Conservation (phyloP, 2,797 vertebrate genomes). For the Oreonectes daqikongensis region DNA sequence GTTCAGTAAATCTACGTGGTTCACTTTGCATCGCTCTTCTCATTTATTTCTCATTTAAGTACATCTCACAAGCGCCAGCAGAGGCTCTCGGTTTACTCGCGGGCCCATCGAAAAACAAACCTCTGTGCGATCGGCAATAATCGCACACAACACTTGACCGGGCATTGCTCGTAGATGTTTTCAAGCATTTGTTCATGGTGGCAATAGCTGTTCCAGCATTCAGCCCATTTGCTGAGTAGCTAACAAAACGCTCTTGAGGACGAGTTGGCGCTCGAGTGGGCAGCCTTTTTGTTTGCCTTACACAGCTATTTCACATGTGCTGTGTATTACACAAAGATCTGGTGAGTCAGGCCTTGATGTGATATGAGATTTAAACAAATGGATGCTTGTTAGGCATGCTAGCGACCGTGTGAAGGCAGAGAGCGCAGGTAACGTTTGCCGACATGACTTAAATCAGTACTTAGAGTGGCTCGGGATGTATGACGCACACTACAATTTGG, state of each 20-base stretch:
- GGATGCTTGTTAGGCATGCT: background rate
- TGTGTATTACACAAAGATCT: slow-evolving; percentile 30
- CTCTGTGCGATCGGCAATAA: slow-evolving; percentile 5
- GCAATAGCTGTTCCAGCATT: slow-evolving; percentile 26
- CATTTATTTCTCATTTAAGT: slow-evolving; percentile 42
- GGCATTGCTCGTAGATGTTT: slow-evolving; percentile 43
- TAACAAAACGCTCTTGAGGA: slow-evolving; percentile 63
- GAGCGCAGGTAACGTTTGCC: background rate
- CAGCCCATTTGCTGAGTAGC: slow-evolving; percentile 47
- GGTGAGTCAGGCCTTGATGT: slow-evolving; percentile 16
- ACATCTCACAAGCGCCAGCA: slow-evolving; percentile 12
- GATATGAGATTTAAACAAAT: slow-evolving; percentile 19
- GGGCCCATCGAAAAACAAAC: slow-evolving; percentile 15
- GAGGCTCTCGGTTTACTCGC: slow-evolving; percentile 4
- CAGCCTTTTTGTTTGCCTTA: slow-evolving; percentile 48
- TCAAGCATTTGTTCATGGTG: slow-evolving; percentile 36
- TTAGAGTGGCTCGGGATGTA: background rate
- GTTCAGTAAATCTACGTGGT: slow-evolving; percentile 49
- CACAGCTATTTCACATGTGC: slow-evolving; percentile 35
- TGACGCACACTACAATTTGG: too few relatives aligned
- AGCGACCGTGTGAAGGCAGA: background rate
- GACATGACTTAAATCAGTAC: background rate
- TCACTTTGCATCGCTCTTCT: slow-evolving; percentile 26
- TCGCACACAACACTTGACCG: slow-evolving; percentile 47
- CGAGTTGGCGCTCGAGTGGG: slow-evolving; percentile 38